These are phyloP conservation scores for Pempheris klunzingeri DNA, from an alignment of 2,797 vertebrate genomes.

Conservation along the genomic window DNA sequence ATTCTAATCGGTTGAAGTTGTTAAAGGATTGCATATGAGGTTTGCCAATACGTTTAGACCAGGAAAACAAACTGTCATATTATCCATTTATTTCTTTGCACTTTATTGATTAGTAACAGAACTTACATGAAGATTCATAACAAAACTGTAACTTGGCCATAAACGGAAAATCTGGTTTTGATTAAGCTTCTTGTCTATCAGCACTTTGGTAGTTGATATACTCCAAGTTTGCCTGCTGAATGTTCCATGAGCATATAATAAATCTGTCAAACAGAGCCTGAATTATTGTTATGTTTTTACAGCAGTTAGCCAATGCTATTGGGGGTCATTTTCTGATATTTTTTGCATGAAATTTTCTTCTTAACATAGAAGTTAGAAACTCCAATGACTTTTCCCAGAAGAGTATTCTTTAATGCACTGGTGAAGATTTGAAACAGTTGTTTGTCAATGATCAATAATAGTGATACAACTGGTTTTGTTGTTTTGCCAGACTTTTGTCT, in stretches of 20 bases:
- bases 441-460: slow-evolving; percentile 28
- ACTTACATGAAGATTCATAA: slow-evolving; percentile 16
- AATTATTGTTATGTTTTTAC: slow-evolving; percentile 36
- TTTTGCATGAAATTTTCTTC: slow-evolving; percentile 15
- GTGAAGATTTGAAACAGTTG: background rate
- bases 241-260: slow-evolving; percentile 42
- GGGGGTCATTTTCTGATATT: slow-evolving; percentile 5
- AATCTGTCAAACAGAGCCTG: slow-evolving; percentile 54
- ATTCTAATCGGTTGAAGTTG: background rate
- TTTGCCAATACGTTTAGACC: background rate
- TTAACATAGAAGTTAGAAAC: slow-evolving; percentile 3
- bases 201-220: slow-evolving; percentile 38
- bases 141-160: slow-evolving; percentile 19
- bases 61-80: slow-evolving; percentile 7
- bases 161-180: slow-evolving; percentile 51
- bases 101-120: slow-evolving; percentile 13
- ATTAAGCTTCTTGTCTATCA: slow-evolving; percentile 41
- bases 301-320: slow-evolving; percentile 31
- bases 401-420: background rate
- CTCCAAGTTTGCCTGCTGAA: slow-evolving; percentile 31
- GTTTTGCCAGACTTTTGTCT: slow-evolving; percentile 21
- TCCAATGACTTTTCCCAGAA: slow-evolving; percentile 1
- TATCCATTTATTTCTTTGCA: background rate
- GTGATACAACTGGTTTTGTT: background rate
- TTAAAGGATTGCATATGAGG: background rate